Evolutionary conservation across 2,113 vertebrate genomes (phyloP), one percentile per base, ranked within the genome.

Genomic region (Cololabis saira): DNA sequence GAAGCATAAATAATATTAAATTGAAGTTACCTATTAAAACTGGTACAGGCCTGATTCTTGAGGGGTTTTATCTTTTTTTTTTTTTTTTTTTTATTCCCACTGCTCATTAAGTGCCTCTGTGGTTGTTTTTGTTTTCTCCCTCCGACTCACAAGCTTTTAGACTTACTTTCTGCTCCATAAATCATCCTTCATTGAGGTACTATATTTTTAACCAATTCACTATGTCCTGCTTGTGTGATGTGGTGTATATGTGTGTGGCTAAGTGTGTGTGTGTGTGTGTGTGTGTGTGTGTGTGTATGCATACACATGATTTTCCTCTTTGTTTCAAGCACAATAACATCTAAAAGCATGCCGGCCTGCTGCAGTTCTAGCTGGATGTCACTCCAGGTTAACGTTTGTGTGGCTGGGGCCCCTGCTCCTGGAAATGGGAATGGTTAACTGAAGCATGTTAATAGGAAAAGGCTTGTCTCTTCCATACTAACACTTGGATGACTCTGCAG

Each of bases 401-500:
- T 85, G 72, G 84, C 42, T 81, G 93, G 93, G 82, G 81, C 76
- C 79, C 19, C 85, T 86, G 87, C 87, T 91, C 82, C 88, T 92
- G 83, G 91, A 92, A 93, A 90, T 93, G 90, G 93, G 90, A 94
- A 93, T 86, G 91, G 93, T 91, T 95, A 95, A 96, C 90, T 93
- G 93, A 95, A 95, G 95, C 96, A 95, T 96, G 95, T 94, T 93
- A 93, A 95, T 95, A 94, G 92, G 94, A 94, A 93, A 94, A 94
- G 93, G 94, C 95, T 95, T 96, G 95, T 96, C 95, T 94, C 93
- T 94, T 95, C 93, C 93, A 94, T 93, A 95, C 96, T 96, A 96
- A 97, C 96, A 95, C 94, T 94, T 93, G 93, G 94, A 92, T 96
- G 94, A 94, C 91, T 96, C 94, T 94, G 93, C 94, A 95, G 94